These are phyloP conservation scores for Torymus aiolomorphi DNA, from an alignment of 2,888 invertebrate species.

Conservation along the genomic window DNA sequence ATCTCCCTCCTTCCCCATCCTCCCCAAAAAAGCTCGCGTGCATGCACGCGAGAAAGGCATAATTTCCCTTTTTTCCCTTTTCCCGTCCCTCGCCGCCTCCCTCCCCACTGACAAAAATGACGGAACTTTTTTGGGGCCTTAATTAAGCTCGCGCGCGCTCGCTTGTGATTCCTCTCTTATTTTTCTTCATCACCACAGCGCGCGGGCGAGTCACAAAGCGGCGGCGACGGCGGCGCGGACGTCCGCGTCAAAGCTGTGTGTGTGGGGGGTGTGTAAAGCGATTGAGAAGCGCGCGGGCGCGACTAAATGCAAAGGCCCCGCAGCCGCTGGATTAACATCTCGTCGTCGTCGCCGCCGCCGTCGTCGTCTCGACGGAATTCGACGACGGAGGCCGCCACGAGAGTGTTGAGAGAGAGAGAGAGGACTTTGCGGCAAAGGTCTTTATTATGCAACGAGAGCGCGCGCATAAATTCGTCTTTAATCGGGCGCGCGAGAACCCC, in stretches of 20 bases:
- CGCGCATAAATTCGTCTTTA: slow-evolving; percentile 52
- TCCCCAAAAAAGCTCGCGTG: too few species aligned
- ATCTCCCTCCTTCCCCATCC: too few species aligned
- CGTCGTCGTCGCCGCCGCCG: background rate
- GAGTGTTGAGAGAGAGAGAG: background rate
- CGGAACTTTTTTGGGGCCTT: slow-evolving; percentile 21
- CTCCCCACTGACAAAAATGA: background rate
- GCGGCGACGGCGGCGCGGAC: too few species aligned
- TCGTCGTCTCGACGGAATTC: background rate
- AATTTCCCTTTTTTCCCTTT: background rate
- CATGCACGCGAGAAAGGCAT: too few species aligned
- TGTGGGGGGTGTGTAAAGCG: slow-evolving; percentile 1
- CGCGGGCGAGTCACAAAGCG: background rate
- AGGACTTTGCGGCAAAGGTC: slow-evolving; percentile 5
- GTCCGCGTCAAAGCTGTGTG: slow-evolving; percentile 5
- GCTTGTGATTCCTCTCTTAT: background rate
- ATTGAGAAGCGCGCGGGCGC: slow-evolving; percentile 10
- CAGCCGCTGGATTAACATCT: slow-evolving; percentile 25
- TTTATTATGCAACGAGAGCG: slow-evolving; percentile 55
- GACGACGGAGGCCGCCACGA: too few species aligned
- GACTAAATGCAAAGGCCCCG: slow-evolving; percentile 12
- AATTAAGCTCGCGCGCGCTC: slow-evolving; percentile 5
- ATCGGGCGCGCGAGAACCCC: slow-evolving; percentile 19
- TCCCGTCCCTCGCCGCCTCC: too few species aligned
- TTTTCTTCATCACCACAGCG: background rate